These are phyloP conservation scores for Coelopa pilipes DNA, from an alignment of 2,888 invertebrate genomes.

Conservation along the genomic window DNA sequence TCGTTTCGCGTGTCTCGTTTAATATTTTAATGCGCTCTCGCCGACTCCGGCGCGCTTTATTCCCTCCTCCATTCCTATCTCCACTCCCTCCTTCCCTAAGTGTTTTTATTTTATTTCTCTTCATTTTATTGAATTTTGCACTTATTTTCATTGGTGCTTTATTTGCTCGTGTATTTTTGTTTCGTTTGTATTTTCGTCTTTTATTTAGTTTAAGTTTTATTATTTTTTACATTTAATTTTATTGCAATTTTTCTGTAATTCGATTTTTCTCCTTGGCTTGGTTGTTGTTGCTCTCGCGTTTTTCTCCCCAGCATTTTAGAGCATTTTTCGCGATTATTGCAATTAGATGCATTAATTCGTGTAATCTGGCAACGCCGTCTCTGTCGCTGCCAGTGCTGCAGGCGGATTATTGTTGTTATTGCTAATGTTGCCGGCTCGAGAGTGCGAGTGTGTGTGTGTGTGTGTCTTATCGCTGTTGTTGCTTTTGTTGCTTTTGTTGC, in stretches of 20 bases:
- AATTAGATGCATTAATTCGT: slow-evolving; percentile 34
- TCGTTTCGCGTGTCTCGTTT: slow-evolving; percentile 33
- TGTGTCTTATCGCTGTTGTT: neutral
- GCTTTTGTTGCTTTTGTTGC: neutral
- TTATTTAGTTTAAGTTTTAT: neutral
- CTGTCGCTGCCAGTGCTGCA: slow-evolving; percentile 4
- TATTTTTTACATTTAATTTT: too few species aligned
- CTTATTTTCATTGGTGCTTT: too few species aligned
- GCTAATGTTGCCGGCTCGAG: neutral
- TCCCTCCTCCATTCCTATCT: too few species aligned
- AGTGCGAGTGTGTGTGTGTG: too few species aligned
- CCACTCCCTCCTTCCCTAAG: too few species aligned
- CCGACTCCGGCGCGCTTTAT: neutral
- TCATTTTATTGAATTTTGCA: neutral
- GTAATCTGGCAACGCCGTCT: slow-evolving; percentile 33
- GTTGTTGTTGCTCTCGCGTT: neutral
- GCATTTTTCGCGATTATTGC: slow-evolving; percentile 30
- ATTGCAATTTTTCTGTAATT: too few species aligned
- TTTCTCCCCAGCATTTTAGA: slow-evolving; percentile 17
- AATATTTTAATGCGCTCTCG: slow-evolving; percentile 28
- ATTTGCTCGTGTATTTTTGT: too few species aligned
- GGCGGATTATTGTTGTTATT: neutral
- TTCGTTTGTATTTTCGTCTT: too few species aligned
- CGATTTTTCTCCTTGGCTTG: too few species aligned
- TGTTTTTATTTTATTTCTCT: neutral